A percentile compares a stretch with the other conserved stretches of the same genome.
These are phyloP conservation scores for Biston betularia DNA, from an alignment of 2,888 invertebrate genomes.

Conservation along the genomic window DNA sequence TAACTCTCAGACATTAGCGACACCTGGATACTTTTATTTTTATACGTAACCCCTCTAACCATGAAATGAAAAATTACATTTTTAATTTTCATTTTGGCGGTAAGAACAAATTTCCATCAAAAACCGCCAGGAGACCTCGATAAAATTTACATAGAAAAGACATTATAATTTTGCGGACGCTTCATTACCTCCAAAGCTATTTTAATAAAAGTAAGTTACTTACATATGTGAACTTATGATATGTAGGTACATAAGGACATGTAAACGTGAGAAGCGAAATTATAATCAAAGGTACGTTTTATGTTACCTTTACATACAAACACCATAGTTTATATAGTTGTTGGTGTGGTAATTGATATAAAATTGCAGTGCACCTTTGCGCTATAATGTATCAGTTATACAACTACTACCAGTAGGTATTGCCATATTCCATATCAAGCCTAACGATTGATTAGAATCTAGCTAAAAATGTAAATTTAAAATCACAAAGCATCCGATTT, in stretches of 20 bases:
- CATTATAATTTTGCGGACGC: conserved; percentile 39
- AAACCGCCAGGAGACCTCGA: conserved; percentile 54
- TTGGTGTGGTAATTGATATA: conserved; percentile 28
- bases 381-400: conserved; percentile 3
- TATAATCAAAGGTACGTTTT: too few species aligned
- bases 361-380: conserved; percentile 32
- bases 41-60: conserved; percentile 28
- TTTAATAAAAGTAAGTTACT: background rate
- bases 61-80: conserved; percentile 61
- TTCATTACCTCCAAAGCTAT: background rate
- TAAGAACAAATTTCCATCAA: conserved; percentile 58
- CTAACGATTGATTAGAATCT: background rate
- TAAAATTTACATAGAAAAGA: conserved; percentile 63
- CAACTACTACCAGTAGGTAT: background rate
- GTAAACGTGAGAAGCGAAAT: too few species aligned
- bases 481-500: too few species aligned
- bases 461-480: background rate
- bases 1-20: conserved; percentile 3
- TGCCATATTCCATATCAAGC: background rate
- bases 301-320: background rate
- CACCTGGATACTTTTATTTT: conserved; percentile 15
- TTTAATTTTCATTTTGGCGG: conserved; percentile 69
- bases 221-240: background rate
- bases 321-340: background rate
- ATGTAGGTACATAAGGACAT: background rate